These are phyloP conservation scores for Chrysochloris asiatica DNA, from an alignment of 2,113 vertebrate species.

Conservation along the genomic window DNA sequence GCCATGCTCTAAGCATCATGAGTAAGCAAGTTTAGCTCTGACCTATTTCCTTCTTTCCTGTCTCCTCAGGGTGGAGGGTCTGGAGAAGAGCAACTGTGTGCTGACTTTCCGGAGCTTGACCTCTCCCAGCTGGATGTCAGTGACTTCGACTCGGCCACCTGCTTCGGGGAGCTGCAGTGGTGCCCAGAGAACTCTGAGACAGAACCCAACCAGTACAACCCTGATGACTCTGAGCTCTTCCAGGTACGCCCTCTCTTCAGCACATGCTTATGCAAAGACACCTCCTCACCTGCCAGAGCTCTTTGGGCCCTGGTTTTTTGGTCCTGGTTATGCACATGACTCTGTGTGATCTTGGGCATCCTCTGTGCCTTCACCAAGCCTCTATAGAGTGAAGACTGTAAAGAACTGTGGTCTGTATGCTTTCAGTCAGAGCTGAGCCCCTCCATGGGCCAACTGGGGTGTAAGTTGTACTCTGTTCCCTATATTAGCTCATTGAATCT, in stretches of 20 bases:
- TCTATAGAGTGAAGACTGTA: background rate
- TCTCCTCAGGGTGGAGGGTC: conserved; percentile 90
- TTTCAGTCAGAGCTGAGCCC: background rate
- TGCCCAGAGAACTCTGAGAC: conserved; percentile 89
- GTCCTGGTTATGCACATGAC: background rate
- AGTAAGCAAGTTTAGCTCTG: background rate
- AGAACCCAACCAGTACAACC: conserved; percentile 92
- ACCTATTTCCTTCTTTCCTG: conserved; percentile 40
- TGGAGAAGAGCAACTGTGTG: conserved; percentile 93
- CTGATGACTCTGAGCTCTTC: conserved; percentile 91
- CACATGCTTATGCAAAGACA: background rate
- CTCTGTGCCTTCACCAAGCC: background rate
- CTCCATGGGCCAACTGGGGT: background rate
- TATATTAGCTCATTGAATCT: background rate
- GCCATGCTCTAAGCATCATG: background rate
- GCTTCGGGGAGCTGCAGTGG: conserved; percentile 96
- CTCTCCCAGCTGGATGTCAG: conserved; percentile 96
- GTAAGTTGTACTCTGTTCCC: background rate
- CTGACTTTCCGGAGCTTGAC: conserved; percentile 97
- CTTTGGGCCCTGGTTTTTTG: background rate
- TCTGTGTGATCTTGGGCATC: too few species aligned
- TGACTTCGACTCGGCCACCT: conserved; percentile 95
- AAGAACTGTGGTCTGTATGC: background rate
- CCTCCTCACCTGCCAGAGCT: background rate
- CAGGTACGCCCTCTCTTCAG: conserved; percentile 88